Conservation (phyloP, 2,888 invertebrate species). For the Pollenia angustigena region DNA sequence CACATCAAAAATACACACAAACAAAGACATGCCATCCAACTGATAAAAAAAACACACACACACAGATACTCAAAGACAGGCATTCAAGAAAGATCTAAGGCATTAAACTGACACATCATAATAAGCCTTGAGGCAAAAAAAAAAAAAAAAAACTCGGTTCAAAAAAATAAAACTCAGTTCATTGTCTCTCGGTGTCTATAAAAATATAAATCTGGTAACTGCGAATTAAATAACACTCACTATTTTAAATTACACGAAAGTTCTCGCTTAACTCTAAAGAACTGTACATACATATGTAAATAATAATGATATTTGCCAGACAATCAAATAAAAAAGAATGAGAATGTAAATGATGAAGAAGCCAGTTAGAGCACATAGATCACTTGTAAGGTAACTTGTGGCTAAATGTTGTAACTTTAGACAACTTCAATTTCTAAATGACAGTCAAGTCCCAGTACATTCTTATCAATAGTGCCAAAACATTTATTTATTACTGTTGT, state of each 20-base stretch:
- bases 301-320: slow-evolving; percentile 27
- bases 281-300: not conserved
- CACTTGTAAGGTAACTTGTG: not conserved
- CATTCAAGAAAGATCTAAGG: slow-evolving; percentile 44
- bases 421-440: slow-evolving; percentile 23
- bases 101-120: slow-evolving; percentile 68
- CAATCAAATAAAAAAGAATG: slow-evolving; percentile 15
- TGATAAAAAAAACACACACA: slow-evolving; percentile 11
- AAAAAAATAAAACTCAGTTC: not conserved
- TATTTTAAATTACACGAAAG: too few relatives aligned
- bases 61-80: slow-evolving; percentile 19
- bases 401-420: not conserved
- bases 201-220: slow-evolving; percentile 32
- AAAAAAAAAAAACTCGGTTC: slow-evolving; percentile 61
- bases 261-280: not conserved
- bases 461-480: slow-evolving; percentile 38
- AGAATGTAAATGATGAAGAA: not conserved
- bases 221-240: slow-evolving; percentile 28
- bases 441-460: not conserved
- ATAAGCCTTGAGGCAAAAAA: slow-evolving; percentile 52
- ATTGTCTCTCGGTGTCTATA: slow-evolving; percentile 8
- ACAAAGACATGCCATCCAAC: not conserved
- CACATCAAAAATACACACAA: not conserved
- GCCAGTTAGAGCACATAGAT: not conserved
- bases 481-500: slow-evolving; percentile 1